These are phyloP conservation scores for Oscarella lobularis DNA, from an alignment of 37 sponge, comb jelly and placozoan genomes.

Conservation along the genomic window DNA sequence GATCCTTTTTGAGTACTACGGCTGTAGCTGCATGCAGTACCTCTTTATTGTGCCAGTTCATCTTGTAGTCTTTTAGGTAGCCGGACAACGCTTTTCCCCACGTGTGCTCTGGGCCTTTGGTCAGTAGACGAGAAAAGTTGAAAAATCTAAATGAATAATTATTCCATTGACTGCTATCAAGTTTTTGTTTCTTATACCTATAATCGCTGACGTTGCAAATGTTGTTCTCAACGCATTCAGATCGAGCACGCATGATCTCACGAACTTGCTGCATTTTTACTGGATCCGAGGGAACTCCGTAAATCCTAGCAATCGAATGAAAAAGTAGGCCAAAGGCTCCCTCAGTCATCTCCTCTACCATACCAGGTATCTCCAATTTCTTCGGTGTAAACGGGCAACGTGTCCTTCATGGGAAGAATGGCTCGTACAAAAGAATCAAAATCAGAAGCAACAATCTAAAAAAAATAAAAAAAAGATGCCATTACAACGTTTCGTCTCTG, in stretches of 20 bases:
- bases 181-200: too few relatives aligned
- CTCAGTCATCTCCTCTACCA: too few relatives aligned
- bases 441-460: conserved; percentile 29
- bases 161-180: too few relatives aligned
- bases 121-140: conserved; percentile 35
- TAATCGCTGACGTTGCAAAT: conserved; percentile 27
- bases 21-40: conserved; percentile 8
- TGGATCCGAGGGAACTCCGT: conserved; percentile 48
- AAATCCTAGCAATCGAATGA: too few relatives aligned
- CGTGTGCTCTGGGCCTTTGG: conserved; percentile 61
- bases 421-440: conserved; percentile 41
- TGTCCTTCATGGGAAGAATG: conserved; percentile 5
- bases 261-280: conserved; percentile 23
- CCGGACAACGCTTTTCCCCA: conserved; percentile 60
- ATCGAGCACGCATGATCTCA: conserved; percentile 12
- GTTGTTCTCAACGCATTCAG: conserved; percentile 8
- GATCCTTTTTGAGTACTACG: too few relatives aligned
- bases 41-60: conserved; percentile 35
- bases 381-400: conserved; percentile 20
- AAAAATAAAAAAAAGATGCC: background rate
- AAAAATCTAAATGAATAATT: conserved; percentile 16
- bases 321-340: too few relatives aligned
- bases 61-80: conserved; percentile 31
- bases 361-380: conserved; percentile 71
- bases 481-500: background rate